Evolutionary conservation across 2,797 vertebrate genomes (phyloP).

Genomic region (Hyperoplus lanceolatus): DNA sequence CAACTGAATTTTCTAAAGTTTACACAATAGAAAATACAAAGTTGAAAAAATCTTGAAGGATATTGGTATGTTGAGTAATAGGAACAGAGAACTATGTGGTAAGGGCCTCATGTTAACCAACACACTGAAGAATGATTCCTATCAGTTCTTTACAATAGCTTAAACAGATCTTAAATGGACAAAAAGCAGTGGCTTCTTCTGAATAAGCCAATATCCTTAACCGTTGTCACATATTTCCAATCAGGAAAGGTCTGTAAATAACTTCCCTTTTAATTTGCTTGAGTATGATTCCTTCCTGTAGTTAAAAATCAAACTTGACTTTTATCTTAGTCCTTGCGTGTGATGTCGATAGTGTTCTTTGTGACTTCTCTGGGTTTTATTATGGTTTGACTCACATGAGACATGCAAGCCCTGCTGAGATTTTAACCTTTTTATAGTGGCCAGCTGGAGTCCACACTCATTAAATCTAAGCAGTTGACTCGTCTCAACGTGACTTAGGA

Average conservation of each 20-base stretch:
- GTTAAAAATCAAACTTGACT: constrained; percentile 28
- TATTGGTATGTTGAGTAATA: too few relatives aligned
- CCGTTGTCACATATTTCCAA: too few relatives aligned
- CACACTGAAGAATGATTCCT: too few relatives aligned
- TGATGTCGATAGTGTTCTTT: constrained; percentile 27
- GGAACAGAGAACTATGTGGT: too few relatives aligned
- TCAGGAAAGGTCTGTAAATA: neutral
- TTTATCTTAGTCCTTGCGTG: constrained; percentile 35
- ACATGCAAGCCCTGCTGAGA: constrained; percentile 69
- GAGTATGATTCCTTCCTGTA: constrained; percentile 5
- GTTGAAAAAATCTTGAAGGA: too few relatives aligned
- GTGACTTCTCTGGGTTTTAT: constrained; percentile 54
- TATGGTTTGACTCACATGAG: constrained; percentile 61
- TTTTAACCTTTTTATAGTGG: constrained; percentile 81
- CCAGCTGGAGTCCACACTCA: constrained; percentile 81
- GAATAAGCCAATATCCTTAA: too few relatives aligned
- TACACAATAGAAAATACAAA: too few relatives aligned
- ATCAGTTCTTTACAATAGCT: too few relatives aligned
- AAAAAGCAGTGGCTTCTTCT: too few relatives aligned
- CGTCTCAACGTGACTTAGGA: constrained; percentile 64
- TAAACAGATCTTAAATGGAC: too few relatives aligned
- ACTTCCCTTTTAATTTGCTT: neutral
- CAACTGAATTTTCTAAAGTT: too few relatives aligned
- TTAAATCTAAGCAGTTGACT: constrained; percentile 84
- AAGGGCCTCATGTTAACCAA: too few relatives aligned